phyloP scores from a whole-genome alignment of 2,888 invertebrate genomes.

The Oeneis ivallda region DNA sequence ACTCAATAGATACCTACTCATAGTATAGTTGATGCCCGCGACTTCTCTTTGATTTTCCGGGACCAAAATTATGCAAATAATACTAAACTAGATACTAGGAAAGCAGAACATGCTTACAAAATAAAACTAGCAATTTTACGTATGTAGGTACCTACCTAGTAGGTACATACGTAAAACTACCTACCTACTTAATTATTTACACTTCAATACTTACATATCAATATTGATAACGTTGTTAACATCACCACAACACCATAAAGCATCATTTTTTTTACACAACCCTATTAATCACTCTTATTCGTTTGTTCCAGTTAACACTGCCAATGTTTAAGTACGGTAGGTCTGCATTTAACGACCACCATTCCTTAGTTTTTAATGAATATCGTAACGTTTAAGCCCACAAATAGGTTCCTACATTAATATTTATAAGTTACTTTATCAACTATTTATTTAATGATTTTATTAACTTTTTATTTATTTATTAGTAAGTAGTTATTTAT shows the following conservation, averaged over 20 bases:
- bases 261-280: constrained; percentile 27
- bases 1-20: too few species aligned
- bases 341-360: constrained; percentile 4
- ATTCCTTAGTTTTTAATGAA: neutral
- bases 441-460: too few species aligned
- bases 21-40: too few species aligned
- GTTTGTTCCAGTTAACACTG: constrained; percentile 13
- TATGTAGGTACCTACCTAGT: neutral
- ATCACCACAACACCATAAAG: constrained; percentile 22
- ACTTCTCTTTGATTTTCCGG: too few species aligned
- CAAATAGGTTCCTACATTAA: neutral
- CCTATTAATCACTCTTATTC: constrained; percentile 3
- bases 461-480: too few species aligned
- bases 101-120: neutral
- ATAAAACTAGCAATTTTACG: neutral
- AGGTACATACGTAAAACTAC: too few species aligned
- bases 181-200: neutral
- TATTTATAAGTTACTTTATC: too few species aligned
- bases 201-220: constrained; percentile 32
- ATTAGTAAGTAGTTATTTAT: too few species aligned
- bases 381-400: neutral
- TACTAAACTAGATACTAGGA: neutral
- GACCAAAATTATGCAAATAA: too few species aligned
- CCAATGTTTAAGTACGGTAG: neutral
- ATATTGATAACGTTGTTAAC: constrained; percentile 29